Evolutionary conservation across 2,888 invertebrate genomes (phyloP).

Genomic region (Choristoneura rosaceana): DNA sequence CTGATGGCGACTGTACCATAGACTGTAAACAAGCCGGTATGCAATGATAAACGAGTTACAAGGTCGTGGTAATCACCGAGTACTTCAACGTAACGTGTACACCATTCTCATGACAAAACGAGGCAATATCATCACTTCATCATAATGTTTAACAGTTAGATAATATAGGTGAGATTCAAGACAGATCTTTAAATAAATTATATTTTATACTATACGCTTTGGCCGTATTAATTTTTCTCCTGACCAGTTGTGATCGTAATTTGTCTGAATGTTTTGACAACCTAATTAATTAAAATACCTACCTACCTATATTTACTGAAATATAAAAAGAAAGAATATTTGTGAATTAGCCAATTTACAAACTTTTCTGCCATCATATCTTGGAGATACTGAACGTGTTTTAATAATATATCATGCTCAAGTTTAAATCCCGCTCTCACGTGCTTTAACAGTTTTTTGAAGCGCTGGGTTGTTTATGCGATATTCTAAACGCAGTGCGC

Average conservation of each 20-base stretch:
- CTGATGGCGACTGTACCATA: background rate
- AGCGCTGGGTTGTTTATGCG: too few relatives aligned
- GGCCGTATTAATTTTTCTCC: background rate
- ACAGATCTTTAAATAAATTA: background rate
- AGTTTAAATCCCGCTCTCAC: too few relatives aligned
- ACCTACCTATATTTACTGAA: background rate
- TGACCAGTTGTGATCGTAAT: conserved; percentile 7
- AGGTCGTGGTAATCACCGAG: conserved; percentile 39
- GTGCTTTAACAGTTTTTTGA: too few relatives aligned
- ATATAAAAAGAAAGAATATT: background rate
- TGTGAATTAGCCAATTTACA: background rate
- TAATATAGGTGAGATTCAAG: background rate
- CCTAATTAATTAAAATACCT: background rate
- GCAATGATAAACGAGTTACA: conserved; percentile 39
- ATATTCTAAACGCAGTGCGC: too few relatives aligned
- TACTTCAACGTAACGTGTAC: conserved; percentile 35
- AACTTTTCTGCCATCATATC: background rate
- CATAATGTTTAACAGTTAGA: conserved; percentile 23
- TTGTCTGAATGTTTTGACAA: conserved; percentile 13
- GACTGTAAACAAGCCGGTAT: background rate
- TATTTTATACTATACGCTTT: conserved; percentile 22
- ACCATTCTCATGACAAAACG: conserved; percentile 41
- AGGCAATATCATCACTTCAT: conserved; percentile 27
- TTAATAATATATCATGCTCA: background rate
- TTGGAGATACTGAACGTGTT: background rate